Evolutionary conservation across 2,797 vertebrate genomes (phyloP).

Genomic region (Darevskia nairensis): DNA sequence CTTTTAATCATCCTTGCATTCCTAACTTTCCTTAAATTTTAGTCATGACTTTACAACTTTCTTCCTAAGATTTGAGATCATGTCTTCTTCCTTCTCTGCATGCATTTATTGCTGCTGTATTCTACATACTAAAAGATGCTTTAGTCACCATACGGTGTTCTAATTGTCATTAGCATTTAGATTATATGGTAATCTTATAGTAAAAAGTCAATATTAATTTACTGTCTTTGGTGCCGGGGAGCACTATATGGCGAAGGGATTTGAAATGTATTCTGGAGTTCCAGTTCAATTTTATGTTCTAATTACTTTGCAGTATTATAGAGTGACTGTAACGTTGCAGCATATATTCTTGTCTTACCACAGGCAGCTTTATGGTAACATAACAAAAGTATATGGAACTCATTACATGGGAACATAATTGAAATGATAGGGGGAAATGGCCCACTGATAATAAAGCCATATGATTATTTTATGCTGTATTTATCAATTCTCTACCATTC

Average conservation of each 20-base stretch:
- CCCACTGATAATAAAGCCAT: slow-evolving; percentile 4
- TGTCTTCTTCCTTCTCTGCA: background rate
- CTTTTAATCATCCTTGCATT: no score
- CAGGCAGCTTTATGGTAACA: slow-evolving; percentile 60
- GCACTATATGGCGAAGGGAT: slow-evolving; percentile 35
- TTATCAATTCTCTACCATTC: accelerated
- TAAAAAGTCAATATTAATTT: slow-evolving; percentile 75
- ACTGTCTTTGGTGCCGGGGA: slow-evolving; percentile 56
- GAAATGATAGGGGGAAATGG: slow-evolving; percentile 29
- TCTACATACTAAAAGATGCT: slow-evolving; percentile 59
- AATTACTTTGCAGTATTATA: slow-evolving; percentile 65
- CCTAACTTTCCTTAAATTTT: background rate
- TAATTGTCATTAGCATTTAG: slow-evolving; percentile 75
- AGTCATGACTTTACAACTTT: slow-evolving; percentile 24
- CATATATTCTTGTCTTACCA: slow-evolving; percentile 58
- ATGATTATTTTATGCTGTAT: background rate
- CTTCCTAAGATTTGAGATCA: background rate
- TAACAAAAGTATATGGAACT: slow-evolving; percentile 50
- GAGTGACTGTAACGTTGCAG: slow-evolving; percentile 51
- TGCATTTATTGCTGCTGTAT: slow-evolving; percentile 57
- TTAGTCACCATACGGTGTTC: slow-evolving; percentile 58
- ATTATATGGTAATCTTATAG: slow-evolving; percentile 69
- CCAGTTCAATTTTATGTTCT: slow-evolving; percentile 72
- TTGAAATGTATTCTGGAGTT: slow-evolving; percentile 62
- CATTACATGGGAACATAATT: slow-evolving; percentile 43